A percentile compares a stretch with the other conserved stretches of the same genome.
Conservation (phyloP, 1,140 invertebrate genomes). For the Whitmania pigra region DNA sequence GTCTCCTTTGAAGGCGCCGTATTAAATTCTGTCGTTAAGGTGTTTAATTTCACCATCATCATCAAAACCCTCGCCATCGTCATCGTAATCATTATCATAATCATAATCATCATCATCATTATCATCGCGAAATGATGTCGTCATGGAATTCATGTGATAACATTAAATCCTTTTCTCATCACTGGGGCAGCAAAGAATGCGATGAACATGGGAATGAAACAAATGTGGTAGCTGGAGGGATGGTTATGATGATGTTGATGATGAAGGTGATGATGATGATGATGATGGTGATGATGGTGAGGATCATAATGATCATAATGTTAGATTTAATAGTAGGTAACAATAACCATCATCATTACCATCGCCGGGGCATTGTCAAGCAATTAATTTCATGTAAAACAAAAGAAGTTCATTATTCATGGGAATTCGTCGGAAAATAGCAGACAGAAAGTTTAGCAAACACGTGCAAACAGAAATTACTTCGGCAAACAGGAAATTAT, state of each 20-base stretch:
- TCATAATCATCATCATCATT: not conserved
- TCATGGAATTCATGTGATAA: not conserved
- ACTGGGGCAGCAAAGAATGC: not conserved
- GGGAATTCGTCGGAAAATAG: no score
- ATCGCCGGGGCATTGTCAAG: not conserved
- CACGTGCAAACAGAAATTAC: no score
- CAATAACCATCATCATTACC: not conserved
- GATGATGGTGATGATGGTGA: not conserved
- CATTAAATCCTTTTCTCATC: not conserved
- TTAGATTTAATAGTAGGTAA: no score
- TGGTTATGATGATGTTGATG: constrained; percentile 1
- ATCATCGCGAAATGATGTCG: not conserved
- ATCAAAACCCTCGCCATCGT: not conserved
- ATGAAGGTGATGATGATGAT: not conserved
- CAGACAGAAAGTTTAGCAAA: no score
- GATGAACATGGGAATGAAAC: constrained; percentile 1
- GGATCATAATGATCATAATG: not conserved
- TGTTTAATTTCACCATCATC: not conserved
- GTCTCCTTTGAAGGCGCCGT: no score
- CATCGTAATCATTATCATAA: not conserved
- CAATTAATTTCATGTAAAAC: not conserved
- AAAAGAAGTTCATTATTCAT: no score
- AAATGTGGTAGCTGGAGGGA: not conserved
- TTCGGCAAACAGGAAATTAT: no score
- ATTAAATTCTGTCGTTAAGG: no score